phyloP scores from a whole-genome alignment of 1,140 invertebrate species.

The Aphelinus atriplicis region DNA sequence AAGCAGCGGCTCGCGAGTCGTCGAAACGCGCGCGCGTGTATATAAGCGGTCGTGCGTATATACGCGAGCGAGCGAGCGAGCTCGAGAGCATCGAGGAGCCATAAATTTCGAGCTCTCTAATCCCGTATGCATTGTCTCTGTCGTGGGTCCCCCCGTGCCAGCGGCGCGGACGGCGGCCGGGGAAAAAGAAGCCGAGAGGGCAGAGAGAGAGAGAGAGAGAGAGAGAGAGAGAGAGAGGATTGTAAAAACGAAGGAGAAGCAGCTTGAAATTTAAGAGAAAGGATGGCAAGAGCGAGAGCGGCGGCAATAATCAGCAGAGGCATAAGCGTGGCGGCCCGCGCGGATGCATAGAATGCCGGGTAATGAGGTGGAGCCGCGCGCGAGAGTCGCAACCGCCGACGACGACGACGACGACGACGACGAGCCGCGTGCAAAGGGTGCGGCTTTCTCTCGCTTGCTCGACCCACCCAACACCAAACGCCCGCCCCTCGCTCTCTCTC shows the following conservation, averaged over 20 bases:
- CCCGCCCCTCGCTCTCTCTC: too few relatives aligned
- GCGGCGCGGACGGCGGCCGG: too few relatives aligned
- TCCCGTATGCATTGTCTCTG: too few relatives aligned
- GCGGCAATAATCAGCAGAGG: conserved; percentile 60
- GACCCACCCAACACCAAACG: conserved; percentile 51
- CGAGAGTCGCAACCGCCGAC: not conserved
- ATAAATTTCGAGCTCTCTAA: too few relatives aligned
- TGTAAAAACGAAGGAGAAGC: conserved; percentile 11
- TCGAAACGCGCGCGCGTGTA: too few relatives aligned
- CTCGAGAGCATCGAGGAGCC: too few relatives aligned
- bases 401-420: conserved; percentile 33
- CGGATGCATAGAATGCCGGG: conserved; percentile 64
- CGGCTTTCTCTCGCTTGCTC: conserved; percentile 45
- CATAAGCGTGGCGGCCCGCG: conserved; percentile 58
- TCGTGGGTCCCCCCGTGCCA: too few relatives aligned
- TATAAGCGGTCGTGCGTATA: too few relatives aligned
- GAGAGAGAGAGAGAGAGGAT: not conserved
- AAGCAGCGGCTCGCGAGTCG: too few relatives aligned
- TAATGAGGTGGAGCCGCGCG: conserved; percentile 63
- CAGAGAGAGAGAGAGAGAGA: too few relatives aligned
- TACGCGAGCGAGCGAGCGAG: too few relatives aligned
- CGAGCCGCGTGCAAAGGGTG: conserved; percentile 21
- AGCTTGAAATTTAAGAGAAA: conserved; percentile 18
- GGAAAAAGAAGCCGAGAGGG: too few relatives aligned
- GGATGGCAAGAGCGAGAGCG: not conserved